Percentiles rank a stretch among this genome's conserved stretches.
Conservation (phyloP, 1,140 invertebrate genomes). For the Colletes latitarsis region DNA sequence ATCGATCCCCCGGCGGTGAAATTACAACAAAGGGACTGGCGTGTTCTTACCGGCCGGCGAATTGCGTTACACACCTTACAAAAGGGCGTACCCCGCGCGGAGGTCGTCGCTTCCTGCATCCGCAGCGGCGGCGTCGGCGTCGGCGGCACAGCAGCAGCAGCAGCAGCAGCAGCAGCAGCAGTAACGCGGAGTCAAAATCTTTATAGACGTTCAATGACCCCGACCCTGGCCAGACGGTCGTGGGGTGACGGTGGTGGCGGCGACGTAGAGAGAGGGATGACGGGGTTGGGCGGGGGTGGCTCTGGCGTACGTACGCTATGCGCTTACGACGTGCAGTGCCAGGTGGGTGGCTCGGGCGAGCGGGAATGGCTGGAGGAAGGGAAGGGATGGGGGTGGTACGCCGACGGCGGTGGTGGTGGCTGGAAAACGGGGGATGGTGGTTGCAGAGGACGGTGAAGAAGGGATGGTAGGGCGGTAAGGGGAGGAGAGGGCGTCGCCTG, state of each 20-base stretch:
- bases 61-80: constrained; percentile 27
- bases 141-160: no score
- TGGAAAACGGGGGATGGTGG: constrained; percentile 54
- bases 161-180: constrained; percentile 10
- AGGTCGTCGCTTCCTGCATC: constrained; percentile 53
- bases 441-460: constrained; percentile 42
- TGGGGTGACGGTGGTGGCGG: constrained; percentile 57
- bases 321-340: constrained; percentile 61
- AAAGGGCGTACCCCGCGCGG: constrained; percentile 51
- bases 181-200: constrained; percentile 79
- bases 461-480: constrained; percentile 35
- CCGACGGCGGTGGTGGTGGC: constrained; percentile 44
- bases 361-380: constrained; percentile 24
- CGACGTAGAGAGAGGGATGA: constrained; percentile 41
- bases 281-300: constrained; percentile 23
- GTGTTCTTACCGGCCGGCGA: constrained; percentile 7
- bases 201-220: constrained; percentile 82
- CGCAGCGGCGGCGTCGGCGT: constrained; percentile 25
- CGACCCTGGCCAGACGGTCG: constrained; percentile 80
- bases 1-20: constrained; percentile 21
- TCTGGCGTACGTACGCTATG: constrained; percentile 65
- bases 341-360: constrained; percentile 56
- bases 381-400: background rate
- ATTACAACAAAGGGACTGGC: background rate
- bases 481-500: constrained; percentile 74